Evolutionary conservation across 2,888 invertebrate species (phyloP).

Genomic region (Pelosia muscerda): DNA sequence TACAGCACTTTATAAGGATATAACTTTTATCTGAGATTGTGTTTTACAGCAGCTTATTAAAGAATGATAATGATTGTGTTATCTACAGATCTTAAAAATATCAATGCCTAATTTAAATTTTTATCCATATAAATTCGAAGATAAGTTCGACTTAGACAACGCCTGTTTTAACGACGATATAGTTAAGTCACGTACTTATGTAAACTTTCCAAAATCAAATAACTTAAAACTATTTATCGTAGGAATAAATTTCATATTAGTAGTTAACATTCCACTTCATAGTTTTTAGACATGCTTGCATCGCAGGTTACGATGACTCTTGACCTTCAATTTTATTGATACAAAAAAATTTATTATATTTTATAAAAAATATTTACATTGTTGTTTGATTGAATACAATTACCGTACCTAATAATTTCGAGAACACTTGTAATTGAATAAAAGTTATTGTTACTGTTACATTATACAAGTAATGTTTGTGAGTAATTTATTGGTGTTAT

Average conservation of each 20-base stretch:
- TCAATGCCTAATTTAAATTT: background rate
- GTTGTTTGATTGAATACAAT: too few species aligned
- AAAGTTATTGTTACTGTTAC: background rate
- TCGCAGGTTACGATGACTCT: too few species aligned
- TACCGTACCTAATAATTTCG: background rate
- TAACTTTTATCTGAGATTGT: conserved; percentile 62
- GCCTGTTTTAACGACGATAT: too few species aligned
- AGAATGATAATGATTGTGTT: conserved; percentile 45
- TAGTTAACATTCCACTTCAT: too few species aligned
- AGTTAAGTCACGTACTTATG: too few species aligned
- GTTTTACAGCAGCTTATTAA: conserved; percentile 60
- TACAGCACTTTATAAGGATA: conserved; percentile 56
- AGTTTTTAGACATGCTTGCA: too few species aligned
- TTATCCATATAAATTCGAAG: background rate
- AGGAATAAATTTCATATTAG: background rate
- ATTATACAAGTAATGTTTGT: background rate
- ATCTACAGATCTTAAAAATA: conserved; percentile 34
- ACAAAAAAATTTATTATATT: too few species aligned
- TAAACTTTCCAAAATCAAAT: too few species aligned
- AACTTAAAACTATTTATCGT: too few species aligned
- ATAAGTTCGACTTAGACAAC: background rate
- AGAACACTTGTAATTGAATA: background rate
- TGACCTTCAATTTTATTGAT: too few species aligned
- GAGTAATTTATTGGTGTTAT: background rate
- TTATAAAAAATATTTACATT: too few species aligned